Evolutionary conservation across 1,140 invertebrate species (phyloP), one percentile per base, ranked within the genome.

Genomic region (Phymastichus coffea): DNA sequence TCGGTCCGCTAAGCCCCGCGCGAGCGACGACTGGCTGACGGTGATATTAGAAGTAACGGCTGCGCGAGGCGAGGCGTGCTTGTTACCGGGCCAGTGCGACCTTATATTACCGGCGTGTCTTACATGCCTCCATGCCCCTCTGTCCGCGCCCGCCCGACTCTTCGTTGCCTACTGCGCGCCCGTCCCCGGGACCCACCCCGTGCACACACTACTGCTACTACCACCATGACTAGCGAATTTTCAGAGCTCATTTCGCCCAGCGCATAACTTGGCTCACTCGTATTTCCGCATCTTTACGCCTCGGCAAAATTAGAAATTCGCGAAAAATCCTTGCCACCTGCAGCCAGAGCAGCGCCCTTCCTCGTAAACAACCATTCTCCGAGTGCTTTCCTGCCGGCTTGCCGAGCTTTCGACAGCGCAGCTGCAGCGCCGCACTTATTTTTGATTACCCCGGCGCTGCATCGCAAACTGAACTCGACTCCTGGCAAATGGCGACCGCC

Each of bases 1-100:
- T 48, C 55, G 23, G 28, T n/a, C 15, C 17, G 14, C 28, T 14
- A 14, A 12, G 20, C 7, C 23, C 28, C 14, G 14, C 26, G 10
- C 6, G 4, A 12, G 54, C 40, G 22, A 54, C 23, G 53, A 59
- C 20, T 44, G 33, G 10, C 12, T 10, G 22, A 26, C 37, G 43
- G 65, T 63, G 66, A 69, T 69, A 66, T 65, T 63, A 67, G 65
- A 66, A 71, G 67, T 72, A 73, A 70, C 67, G 64, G 68, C 61
- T 66, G 66, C 61, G 64, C 63, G n/a, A n/a, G n/a, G 59, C 57
- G 35, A 53, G 43, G 43, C 61, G 57, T 66, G 54, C 66, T 70
- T 71, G 70, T 70, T 70, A 70, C 64, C 43, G 26, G 63, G 55
- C 63, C 59, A 66, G 65, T 67, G 44, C 23, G 47, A 46, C 51